Evolutionary conservation across 2,113 vertebrate species (phyloP), one percentile per base, ranked within the genome.

Genomic region (Sylvia atricapilla): DNA sequence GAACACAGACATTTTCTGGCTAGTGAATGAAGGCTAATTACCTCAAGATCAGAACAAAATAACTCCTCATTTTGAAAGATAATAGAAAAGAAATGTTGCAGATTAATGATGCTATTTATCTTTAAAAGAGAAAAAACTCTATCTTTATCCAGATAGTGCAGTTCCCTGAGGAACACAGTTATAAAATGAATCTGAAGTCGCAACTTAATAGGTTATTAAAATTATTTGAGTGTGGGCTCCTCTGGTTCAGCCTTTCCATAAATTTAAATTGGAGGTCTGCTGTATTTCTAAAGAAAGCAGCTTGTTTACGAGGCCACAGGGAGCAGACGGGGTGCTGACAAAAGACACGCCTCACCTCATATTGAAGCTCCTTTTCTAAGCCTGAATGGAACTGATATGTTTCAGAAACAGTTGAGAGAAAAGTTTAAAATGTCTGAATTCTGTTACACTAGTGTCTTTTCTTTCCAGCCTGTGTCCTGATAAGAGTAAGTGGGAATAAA

Each of bases 81-180:
- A 99, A 99, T 99, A 98, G 98, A 98, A 98, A 98, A 98, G 98
- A 99, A 99, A 99, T 99, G 98, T 99, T 99, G 98, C 98, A 98
- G 98, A 99, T 99, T 99, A 99, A 99, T 99, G 98, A 98, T 98
- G 98, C 99, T 99, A 99, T 99, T 99, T 99, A 99, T 99, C 99
- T 99, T 98, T 99, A 98, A 98, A 98, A 97, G 97, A 97, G 98
- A 98, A 98, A 97, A 98, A 98, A 96, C 97, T 98, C 98, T 99
- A 99, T 99, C 98, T 99, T 98, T 99, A 98, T 98, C 98, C 98
- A 98, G 98, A 99, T 98, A 98, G 98, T 98, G 97, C 97, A 90
- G 98, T 97, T 99, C 99, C 99, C 99, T 74, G 95, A 99, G 99
- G 99, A 99, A 97, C 98, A 96, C 94, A 98, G 98, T 99, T 99